phyloP scores from a whole-genome alignment of 2,888 invertebrate species.

The Orthosia incerta region DNA sequence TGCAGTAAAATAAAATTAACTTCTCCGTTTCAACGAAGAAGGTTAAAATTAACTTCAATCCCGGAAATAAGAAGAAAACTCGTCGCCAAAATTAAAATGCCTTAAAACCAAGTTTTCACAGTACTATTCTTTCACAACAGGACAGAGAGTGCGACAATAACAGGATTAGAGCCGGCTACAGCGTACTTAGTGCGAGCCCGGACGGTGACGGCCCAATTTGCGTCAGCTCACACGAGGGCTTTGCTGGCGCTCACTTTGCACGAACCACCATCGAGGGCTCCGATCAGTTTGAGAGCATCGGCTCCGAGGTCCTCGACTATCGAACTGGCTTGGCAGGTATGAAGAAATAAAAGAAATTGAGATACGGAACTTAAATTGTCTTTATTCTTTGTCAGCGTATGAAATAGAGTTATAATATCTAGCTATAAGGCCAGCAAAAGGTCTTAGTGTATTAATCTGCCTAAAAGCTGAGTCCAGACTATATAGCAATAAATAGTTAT shows the following conservation, averaged over 20 bases:
- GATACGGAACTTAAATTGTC: background rate
- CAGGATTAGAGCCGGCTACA: slow-evolving; percentile 87
- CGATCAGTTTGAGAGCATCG: slow-evolving; percentile 82
- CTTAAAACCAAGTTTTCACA: background rate
- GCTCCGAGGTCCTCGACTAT: slow-evolving; percentile 84
- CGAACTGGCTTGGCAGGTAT: slow-evolving; percentile 87
- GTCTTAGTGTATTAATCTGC: too few relatives aligned
- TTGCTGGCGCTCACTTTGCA: slow-evolving; percentile 85
- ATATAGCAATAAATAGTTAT: too few relatives aligned
- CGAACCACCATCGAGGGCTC: slow-evolving; percentile 86
- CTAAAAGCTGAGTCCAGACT: too few relatives aligned
- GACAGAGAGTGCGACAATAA: slow-evolving; percentile 84
- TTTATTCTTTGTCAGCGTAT: background rate
- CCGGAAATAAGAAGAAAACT: too few relatives aligned
- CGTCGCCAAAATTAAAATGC: background rate
- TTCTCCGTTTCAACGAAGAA: too few relatives aligned
- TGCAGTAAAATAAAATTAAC: too few relatives aligned
- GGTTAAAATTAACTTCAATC: too few relatives aligned
- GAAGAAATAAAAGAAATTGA: background rate
- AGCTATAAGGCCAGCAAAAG: too few relatives aligned
- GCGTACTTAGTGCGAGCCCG: slow-evolving; percentile 86
- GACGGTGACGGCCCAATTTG: slow-evolving; percentile 86
- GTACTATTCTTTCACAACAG: slow-evolving; percentile 64
- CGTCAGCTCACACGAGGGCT: slow-evolving; percentile 86
- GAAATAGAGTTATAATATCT: too few relatives aligned